A percentile compares a stretch with the other conserved stretches of the same genome.
Evolutionary conservation across 2,113 vertebrate genomes (phyloP).

Genomic region (Anarrhichthys ocellatus): DNA sequence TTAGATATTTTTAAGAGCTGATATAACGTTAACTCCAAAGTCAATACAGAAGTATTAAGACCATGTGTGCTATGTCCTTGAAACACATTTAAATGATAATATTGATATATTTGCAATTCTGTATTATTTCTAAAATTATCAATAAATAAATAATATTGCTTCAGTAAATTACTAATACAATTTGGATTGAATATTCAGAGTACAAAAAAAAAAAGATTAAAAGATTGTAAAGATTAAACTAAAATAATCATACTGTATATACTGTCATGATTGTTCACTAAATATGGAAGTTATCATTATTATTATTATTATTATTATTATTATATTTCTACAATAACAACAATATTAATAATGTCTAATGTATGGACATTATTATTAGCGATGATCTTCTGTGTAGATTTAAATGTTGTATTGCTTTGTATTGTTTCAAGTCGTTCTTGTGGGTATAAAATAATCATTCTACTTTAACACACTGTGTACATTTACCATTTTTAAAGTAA

Average conservation of each 20-base stretch:
- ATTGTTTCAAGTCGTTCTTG: background rate
- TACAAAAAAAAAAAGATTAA: background rate
- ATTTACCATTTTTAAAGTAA: slow-evolving; percentile 29
- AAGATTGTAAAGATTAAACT: background rate
- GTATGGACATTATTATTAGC: background rate
- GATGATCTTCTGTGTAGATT: background rate
- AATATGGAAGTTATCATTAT: background rate
- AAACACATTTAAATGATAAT: slow-evolving; percentile 46
- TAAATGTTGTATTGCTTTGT: background rate
- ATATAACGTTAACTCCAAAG: slow-evolving; percentile 67
- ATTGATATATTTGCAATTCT: slow-evolving; percentile 28
- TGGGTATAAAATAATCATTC: background rate
- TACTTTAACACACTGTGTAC: background rate
- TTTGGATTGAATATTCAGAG: background rate
- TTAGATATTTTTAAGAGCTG: slow-evolving; percentile 57
- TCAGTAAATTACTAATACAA: slow-evolving; percentile 14
- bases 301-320: background rate
- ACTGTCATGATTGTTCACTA: background rate
- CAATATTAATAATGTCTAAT: background rate
- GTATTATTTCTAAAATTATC: background rate
- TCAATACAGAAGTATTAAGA: slow-evolving; percentile 67
- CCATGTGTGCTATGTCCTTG: slow-evolving; percentile 58
- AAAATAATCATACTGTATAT: background rate
- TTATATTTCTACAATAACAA: background rate
- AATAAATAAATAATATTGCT: slow-evolving; percentile 16